Base-by-base conservation (phyloP, 1,140 invertebrate genomes). In the Capitella teleta region DNA sequence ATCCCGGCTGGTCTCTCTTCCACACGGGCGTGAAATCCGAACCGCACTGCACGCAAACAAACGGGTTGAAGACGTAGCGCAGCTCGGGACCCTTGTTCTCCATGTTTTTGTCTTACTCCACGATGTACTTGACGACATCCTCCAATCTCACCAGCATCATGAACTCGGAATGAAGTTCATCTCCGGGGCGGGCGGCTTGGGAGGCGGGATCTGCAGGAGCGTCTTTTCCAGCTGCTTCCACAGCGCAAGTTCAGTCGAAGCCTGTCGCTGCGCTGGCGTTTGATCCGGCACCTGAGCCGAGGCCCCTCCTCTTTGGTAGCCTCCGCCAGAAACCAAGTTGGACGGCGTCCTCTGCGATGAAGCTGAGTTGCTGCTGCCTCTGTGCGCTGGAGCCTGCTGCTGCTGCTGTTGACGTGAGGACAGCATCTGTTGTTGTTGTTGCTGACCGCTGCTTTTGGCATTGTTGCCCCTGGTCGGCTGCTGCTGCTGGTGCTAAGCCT, bases 91-190 rank as follows among this genome's bases (percentile, higher is more conserved):
- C 64, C 52, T 64, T 61, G 26, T 63, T 63, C 18, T 61, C 58
- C 6, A 63, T 62, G 47, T 62, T 63, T n/a, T n/a, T n/a, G 47
- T 72, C 63, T 53, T 61, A 63, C 46, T 72, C 70, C 8, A 87
- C 92, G 42, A 98, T 83, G 66, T 87, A 90, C 68, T 97, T 92
- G 2, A 98, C 94, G 1, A 95, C 88, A 55, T 94, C 87, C 64
- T 98, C 95, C 58, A 98, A 74, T 0, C 95, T 95, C 6, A 98
- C 80, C 52, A 98, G 72, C 68, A 93, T 94, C 42, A 96, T 87
- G 63, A 98, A 98, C 72, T 98, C 2, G 93, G 93, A 61, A 98
- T 92, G 71, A 98, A 98, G 75, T 95, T 90, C 88, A 98, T 94
- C 72, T 98, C 94, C 46, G 92, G 92, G 50, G 92, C 91, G 28